Evolutionary conservation across 1,140 invertebrate genomes (phyloP).

Genomic region (Dreissena polymorpha): DNA sequence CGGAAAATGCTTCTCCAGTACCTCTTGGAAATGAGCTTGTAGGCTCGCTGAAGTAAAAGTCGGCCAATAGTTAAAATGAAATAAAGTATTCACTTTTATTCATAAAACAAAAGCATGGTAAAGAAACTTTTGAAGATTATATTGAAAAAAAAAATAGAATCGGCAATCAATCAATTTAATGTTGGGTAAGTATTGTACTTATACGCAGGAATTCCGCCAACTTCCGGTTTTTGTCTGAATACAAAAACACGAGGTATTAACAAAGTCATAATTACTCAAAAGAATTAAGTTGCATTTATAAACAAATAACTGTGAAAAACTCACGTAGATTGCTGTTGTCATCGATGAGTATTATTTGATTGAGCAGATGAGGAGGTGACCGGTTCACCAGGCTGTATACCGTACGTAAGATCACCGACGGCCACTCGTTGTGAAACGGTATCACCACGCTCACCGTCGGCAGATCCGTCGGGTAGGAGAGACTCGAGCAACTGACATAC

Average conservation of each 20-base stretch:
- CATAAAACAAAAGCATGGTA: too few species aligned
- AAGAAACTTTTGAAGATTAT: too few species aligned
- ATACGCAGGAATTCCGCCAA: too few species aligned
- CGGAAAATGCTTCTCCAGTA: constrained; percentile 55
- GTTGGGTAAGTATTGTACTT: too few species aligned
- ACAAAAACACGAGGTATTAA: too few species aligned
- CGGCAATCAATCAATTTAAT: too few species aligned
- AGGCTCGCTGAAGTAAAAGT: constrained; percentile 26
- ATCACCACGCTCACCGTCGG: constrained; percentile 92
- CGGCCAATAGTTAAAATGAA: neutral
- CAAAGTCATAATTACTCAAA: neutral
- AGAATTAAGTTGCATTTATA: neutral
- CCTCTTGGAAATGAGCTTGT: constrained; percentile 19
- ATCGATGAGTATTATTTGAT: constrained; percentile 96
- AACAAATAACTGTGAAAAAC: too few species aligned
- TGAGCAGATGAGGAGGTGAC: constrained; percentile 88
- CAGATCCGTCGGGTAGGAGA: constrained; percentile 78
- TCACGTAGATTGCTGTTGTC: constrained; percentile 89
- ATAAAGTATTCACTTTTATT: too few species aligned
- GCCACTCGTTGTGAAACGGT: constrained; percentile 98
- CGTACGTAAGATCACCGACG: constrained; percentile 91
- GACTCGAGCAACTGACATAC: constrained; percentile 48
- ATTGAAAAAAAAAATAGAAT: too few species aligned
- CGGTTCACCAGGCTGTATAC: constrained; percentile 92
- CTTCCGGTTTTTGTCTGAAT: too few species aligned